Conservation (phyloP, 53 echinoderm and acorn worm genomes). For the Crossaster papposus region DNA sequence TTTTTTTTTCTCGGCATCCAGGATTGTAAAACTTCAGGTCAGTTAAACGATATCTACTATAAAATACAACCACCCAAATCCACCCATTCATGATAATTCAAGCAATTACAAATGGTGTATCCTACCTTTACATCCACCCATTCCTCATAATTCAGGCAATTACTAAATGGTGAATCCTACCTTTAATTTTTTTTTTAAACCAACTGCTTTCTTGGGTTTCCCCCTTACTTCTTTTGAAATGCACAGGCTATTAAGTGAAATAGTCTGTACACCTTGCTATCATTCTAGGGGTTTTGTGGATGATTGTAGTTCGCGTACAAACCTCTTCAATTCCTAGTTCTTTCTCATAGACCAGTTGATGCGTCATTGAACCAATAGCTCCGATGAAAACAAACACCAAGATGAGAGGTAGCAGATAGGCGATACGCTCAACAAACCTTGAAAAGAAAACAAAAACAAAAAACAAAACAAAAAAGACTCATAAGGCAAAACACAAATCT, state of each 20-base stretch:
- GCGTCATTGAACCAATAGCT: slow-evolving; percentile 74
- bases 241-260: background rate
- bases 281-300: background rate
- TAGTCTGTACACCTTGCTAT: background rate
- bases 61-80: too few relatives aligned
- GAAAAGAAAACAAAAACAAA: background rate
- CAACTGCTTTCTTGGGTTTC: background rate
- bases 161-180: too few relatives aligned
- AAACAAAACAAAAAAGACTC: background rate
- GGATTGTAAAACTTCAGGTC: too few relatives aligned
- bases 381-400: slow-evolving; percentile 71
- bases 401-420: slow-evolving; percentile 68
- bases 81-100: too few relatives aligned
- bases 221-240: background rate
- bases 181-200: too few relatives aligned
- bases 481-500: too few relatives aligned
- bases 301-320: background rate
- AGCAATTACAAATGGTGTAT: too few relatives aligned
- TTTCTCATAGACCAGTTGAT: slow-evolving; percentile 90
- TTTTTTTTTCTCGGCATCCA: too few relatives aligned
- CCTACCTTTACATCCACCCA: too few relatives aligned
- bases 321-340: slow-evolving; percentile 95
- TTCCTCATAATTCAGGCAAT: too few relatives aligned
- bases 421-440: slow-evolving; percentile 64
- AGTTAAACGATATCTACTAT: too few relatives aligned